Conservation (phyloP, 2,113 vertebrate species). For the Salvelinus sp. region DNA sequence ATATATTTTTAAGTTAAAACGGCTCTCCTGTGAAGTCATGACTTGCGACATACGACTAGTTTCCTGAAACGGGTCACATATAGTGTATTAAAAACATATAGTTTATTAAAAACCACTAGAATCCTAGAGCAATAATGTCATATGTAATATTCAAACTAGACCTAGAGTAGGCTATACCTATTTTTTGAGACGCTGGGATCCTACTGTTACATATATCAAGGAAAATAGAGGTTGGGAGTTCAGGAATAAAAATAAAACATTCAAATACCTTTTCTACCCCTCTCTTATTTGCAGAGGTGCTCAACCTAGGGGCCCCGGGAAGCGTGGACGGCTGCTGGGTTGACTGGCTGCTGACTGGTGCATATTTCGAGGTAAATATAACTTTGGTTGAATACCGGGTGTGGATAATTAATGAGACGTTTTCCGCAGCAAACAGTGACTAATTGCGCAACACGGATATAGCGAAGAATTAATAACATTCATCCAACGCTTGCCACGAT, state of each 20-base stretch:
- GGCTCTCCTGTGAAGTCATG: no score
- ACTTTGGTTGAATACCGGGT: conserved; percentile 33
- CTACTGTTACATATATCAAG: not conserved
- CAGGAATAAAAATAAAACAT: not conserved
- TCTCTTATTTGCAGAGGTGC: not conserved
- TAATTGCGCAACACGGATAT: conserved; percentile 89
- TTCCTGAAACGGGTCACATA: no score
- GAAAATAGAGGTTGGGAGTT: conserved; percentile 10
- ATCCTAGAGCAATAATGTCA: no score
- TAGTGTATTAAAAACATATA: no score
- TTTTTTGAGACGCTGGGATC: no score
- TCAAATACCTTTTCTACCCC: not conserved
- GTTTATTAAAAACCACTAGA: no score
- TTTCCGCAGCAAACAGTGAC: conserved; percentile 89
- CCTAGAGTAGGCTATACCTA: no score
- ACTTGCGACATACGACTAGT: no score
- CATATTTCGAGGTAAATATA: not conserved
- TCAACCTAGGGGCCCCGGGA: conserved; percentile 28
- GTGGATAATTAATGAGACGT: conserved; percentile 87
- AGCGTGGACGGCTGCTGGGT: not conserved
- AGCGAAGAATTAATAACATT: conserved; percentile 88
- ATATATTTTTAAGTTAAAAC: no score
- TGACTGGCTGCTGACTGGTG: no score
- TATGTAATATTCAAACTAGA: no score
- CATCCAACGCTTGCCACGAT: conserved; percentile 81